phyloP scores from a whole-genome alignment of 2,888 invertebrate genomes.

The Tenthredo amoena region DNA sequence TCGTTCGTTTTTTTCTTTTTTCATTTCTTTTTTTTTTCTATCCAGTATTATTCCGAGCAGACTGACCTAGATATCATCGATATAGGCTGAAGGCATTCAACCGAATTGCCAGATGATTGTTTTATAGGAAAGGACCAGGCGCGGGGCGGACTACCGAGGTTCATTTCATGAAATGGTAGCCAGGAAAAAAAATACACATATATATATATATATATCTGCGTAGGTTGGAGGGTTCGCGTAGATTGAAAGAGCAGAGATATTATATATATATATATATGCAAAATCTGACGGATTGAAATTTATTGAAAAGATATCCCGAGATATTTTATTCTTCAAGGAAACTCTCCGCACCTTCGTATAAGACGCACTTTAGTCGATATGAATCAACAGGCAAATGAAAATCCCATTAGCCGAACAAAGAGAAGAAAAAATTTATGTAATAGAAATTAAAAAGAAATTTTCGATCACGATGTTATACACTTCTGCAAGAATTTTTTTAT shows the following conservation, averaged over 20 bases:
- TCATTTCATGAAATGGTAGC: conserved; percentile 49
- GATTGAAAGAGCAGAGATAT: conserved; percentile 40
- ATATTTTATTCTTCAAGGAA: conserved; percentile 10
- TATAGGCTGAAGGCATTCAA: conserved; percentile 45
- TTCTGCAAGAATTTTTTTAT: too few species aligned
- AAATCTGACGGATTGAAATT: conserved; percentile 53
- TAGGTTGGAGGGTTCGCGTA: conserved; percentile 40
- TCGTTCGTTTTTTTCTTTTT: not conserved
- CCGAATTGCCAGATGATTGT: conserved; percentile 63
- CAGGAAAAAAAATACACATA: not conserved
- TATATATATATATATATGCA: conserved; percentile 12
- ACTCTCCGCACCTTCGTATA: not conserved
- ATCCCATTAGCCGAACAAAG: not conserved
- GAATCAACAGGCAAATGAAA: not conserved
- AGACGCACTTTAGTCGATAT: not conserved
- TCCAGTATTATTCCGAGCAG: conserved; percentile 17
- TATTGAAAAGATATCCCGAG: conserved; percentile 40
- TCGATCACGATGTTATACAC: not conserved
- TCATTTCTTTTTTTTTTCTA: not conserved
- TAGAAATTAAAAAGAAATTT: not conserved
- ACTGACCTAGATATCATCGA: conserved; percentile 45
- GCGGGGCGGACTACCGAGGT: conserved; percentile 9
- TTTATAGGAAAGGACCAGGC: conserved; percentile 57
- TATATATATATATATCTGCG: conserved; percentile 18
- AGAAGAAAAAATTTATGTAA: not conserved